Evolutionary conservation across 2,888 invertebrate genomes (phyloP), one percentile per base, ranked within the genome.

Genomic region (Latrodectus elegans): DNA sequence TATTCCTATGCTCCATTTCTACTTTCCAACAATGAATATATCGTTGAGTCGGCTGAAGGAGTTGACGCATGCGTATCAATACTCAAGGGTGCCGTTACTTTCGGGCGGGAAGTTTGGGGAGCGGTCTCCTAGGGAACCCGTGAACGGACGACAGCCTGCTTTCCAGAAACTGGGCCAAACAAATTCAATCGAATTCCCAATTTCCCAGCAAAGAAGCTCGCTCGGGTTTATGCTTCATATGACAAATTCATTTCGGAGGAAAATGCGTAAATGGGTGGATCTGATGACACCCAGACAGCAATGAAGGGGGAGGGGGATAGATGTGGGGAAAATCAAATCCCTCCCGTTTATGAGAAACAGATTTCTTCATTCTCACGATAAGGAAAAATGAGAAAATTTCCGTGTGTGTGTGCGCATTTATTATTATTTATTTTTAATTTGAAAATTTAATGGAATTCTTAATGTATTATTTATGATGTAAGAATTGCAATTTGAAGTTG

Each of bases 151-250:
- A 38, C 15, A 17, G 60, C n/a, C 52, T 51, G 55, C 17, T 17
- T 68, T 38, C 38, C 17, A 53, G 49, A 55, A 83, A 83, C 68
- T 83, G 60, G 83, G 83, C 83, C 83, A 83, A 83, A 76, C 76
- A 76, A 22, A 53, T 75, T 71, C 51, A 70, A 83, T 75, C 83
- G 76, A 77, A 77, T 64, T 22, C 67, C 51, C 15, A 51, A 49
- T 38, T 71, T 60, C 60, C 12, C n/a, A 1, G n/a, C 10, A 6
- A 60, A 60, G n/a, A n/a, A 12, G 60, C 60, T 15, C n/a, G 60
- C 12, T 38, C 12, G 60, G 14, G 60, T n/a, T 6, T 60, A 60
- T 60, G 60, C 60, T 60, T 60, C 60, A 55, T 55, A 11, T 14
- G 15, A 55, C 55, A 55, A 15, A 14, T 11, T 11, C 15, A 15